Evolutionary conservation across 2,797 vertebrate species (phyloP).

Genomic region (Pantherophis vulpinus): DNA sequence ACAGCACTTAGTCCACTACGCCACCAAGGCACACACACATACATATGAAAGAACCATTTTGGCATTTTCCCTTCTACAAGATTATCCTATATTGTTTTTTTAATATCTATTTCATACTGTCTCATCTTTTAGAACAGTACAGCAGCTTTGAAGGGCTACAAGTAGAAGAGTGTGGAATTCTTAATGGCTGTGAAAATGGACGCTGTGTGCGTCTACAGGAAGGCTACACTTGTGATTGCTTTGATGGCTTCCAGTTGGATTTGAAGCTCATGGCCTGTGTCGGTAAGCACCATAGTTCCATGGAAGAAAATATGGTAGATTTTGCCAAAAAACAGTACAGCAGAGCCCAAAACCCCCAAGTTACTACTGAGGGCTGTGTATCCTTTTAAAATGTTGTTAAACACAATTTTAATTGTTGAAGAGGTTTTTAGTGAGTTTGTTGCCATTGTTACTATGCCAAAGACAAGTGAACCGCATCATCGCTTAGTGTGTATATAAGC

Average conservation of each 20-base stretch:
- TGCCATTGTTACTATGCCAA: background rate
- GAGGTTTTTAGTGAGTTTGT: background rate
- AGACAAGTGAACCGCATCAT: background rate
- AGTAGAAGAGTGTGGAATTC: constrained; percentile 89
- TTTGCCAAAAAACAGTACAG: background rate
- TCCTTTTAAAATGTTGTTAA: background rate
- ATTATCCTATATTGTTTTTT: background rate
- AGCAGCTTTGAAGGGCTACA: constrained; percentile 83
- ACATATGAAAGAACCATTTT: background rate
- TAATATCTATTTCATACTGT: background rate
- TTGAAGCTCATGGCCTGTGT: constrained; percentile 86
- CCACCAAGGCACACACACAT: background rate
- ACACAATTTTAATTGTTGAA: background rate
- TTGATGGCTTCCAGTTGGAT: constrained; percentile 89
- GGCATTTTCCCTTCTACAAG: background rate
- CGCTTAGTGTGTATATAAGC: background rate
- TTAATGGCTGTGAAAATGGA: constrained; percentile 91
- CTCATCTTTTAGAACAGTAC: constrained; percentile 69
- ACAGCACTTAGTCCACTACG: too few species aligned
- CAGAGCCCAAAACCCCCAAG: background rate
- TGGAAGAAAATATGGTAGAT: background rate
- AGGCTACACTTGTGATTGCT: constrained; percentile 97
- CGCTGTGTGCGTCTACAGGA: constrained; percentile 90
- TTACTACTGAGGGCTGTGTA: background rate
- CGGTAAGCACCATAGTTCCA: constrained; percentile 68